Conservation (phyloP, 2,113 vertebrate species). For the Mus spicilegus region DNA sequence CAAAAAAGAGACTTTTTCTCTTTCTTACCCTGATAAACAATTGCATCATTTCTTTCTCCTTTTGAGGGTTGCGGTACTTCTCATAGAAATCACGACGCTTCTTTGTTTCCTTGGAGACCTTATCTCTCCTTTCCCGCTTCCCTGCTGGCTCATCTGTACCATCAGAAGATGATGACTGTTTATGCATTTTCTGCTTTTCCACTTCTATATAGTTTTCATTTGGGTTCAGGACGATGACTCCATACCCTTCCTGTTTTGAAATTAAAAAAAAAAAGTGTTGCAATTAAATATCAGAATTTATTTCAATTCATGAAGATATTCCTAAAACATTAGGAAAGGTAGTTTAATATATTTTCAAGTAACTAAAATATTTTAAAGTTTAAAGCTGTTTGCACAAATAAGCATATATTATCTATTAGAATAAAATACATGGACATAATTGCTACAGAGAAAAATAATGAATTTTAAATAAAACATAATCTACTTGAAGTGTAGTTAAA, state of each 20-base stretch:
- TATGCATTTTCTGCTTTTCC: constrained; percentile 90
- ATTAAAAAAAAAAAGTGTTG: constrained; percentile 78
- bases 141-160: constrained; percentile 95
- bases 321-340: constrained; percentile 67
- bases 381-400: constrained; percentile 65
- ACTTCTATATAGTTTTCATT: constrained; percentile 99
- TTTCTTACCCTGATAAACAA: constrained; percentile 94
- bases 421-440: background rate
- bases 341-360: constrained; percentile 68
- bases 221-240: constrained; percentile 98
- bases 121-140: constrained; percentile 96
- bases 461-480: constrained; percentile 33
- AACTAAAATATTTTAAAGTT: constrained; percentile 43
- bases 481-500: background rate
- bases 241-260: constrained; percentile 94
- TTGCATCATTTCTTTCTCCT: constrained; percentile 94
- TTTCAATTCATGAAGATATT: constrained; percentile 69
- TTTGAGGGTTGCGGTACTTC: constrained; percentile 98
- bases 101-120: constrained; percentile 92
- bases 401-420: constrained; percentile 4
- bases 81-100: constrained; percentile 96
- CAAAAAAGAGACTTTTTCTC: constrained; percentile 52
- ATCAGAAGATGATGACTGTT: constrained; percentile 90
- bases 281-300: constrained; percentile 76
- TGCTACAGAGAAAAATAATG: constrained; percentile 14